A percentile compares a stretch with the other conserved stretches of the same genome.
phyloP scores from a whole-genome alignment of 2,113 vertebrate genomes.

The Poecilia latipinna region DNA sequence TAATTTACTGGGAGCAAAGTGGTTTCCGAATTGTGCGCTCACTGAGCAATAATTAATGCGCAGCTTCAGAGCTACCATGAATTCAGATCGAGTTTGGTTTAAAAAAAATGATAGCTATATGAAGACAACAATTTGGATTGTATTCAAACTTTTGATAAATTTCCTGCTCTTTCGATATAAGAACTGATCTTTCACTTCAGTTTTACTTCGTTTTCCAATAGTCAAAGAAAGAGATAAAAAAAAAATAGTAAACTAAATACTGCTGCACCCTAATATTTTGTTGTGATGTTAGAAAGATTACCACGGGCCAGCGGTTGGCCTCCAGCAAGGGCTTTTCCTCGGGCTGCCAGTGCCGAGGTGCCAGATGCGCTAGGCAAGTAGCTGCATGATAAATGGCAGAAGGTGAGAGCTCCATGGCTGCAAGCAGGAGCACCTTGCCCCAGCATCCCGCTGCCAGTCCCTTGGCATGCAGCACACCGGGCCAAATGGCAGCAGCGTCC shows the following conservation, averaged over 20 bases:
- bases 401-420: slow-evolving; percentile 65
- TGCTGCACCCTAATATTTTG: slow-evolving; percentile 17
- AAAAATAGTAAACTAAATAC: slow-evolving; percentile 23
- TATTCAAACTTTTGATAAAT: neutral
- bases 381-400: slow-evolving; percentile 77
- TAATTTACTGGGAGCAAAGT: slow-evolving; percentile 69
- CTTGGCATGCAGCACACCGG: slow-evolving; percentile 69
- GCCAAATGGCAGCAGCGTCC: slow-evolving; percentile 75
- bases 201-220: neutral
- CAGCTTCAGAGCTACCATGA: slow-evolving; percentile 47
- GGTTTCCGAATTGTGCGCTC: slow-evolving; percentile 53
- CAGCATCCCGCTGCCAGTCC: slow-evolving; percentile 65
- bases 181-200: neutral
- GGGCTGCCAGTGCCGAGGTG: slow-evolving; percentile 55
- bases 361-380: slow-evolving; percentile 72
- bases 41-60: slow-evolving; percentile 63
- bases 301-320: slow-evolving; percentile 47
- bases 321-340: slow-evolving; percentile 53
- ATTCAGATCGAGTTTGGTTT: slow-evolving; percentile 52
- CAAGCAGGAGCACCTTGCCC: slow-evolving; percentile 62
- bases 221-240: slow-evolving; percentile 2
- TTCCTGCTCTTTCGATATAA: slow-evolving; percentile 7
- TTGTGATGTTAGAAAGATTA: slow-evolving; percentile 43
- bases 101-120: slow-evolving; percentile 21
- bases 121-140: slow-evolving; percentile 16